Evolutionary conservation across 2,797 vertebrate genomes (phyloP).

Genomic region (Coracias cyanogaster): DNA sequence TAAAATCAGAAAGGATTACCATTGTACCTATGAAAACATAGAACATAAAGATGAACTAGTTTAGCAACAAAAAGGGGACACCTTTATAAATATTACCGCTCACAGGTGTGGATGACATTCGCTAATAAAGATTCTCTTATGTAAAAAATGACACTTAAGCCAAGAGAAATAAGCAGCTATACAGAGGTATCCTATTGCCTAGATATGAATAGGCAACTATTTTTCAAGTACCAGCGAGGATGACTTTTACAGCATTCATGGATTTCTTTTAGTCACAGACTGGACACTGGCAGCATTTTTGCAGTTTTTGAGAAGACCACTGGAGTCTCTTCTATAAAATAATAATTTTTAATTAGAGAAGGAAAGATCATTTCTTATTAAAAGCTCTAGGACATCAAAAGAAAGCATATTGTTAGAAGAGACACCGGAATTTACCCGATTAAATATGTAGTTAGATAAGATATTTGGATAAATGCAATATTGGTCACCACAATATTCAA

Average conservation of each 20-base stretch:
- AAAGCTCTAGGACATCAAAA: neutral
- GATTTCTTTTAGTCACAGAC: neutral
- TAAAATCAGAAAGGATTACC: constrained; percentile 20
- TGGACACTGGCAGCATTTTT: neutral
- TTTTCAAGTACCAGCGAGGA: neutral
- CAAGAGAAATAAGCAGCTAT: neutral
- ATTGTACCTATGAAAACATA: neutral
- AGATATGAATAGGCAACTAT: neutral
- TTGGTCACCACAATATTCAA: neutral
- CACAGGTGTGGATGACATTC: constrained; percentile 34
- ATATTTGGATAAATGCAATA: neutral
- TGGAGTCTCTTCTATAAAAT: neutral
- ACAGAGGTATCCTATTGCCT: neutral
- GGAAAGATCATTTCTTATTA: neutral
- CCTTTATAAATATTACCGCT: constrained; percentile 40
- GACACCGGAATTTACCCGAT: neutral
- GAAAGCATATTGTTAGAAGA: neutral
- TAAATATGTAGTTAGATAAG: neutral
- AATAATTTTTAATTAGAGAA: neutral
- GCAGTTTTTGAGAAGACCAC: neutral
- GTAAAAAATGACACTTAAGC: constrained; percentile 61
- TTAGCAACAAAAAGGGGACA: neutral
- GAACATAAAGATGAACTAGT: neutral
- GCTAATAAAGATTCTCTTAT: constrained; percentile 29
- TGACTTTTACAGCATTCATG: neutral